Conservation (phyloP, 1,140 invertebrate genomes). For the Trialeurodes vaporariorum region DNA sequence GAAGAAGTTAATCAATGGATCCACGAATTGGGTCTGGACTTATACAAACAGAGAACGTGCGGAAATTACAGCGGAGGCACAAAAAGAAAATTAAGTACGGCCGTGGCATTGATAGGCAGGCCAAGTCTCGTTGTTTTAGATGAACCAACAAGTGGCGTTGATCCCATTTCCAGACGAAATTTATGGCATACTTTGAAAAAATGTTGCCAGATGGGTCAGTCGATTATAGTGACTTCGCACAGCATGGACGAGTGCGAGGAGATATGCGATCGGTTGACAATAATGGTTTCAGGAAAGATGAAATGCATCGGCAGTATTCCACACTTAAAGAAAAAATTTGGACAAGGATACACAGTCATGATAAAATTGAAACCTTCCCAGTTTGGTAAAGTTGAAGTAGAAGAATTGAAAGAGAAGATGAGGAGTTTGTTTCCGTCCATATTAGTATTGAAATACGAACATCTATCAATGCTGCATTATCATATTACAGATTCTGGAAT, state of each 20-base stretch:
- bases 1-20: conserved; percentile 42
- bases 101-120: conserved; percentile 83
- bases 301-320: conserved; percentile 37
- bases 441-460: neutral
- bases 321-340: conserved; percentile 36
- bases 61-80: conserved; percentile 70
- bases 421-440: neutral
- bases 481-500: conserved; percentile 35
- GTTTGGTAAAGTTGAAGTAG: neutral
- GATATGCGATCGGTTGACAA: conserved; percentile 67
- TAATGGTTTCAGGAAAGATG: conserved; percentile 74
- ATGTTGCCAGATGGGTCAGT: conserved; percentile 35
- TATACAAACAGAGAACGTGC: conserved; percentile 9
- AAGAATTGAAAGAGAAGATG: conserved; percentile 14
- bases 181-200: conserved; percentile 62
- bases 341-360: conserved; percentile 38
- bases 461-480: conserved; percentile 41
- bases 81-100: conserved; percentile 87
- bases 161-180: conserved; percentile 58
- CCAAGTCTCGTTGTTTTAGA: conserved; percentile 78
- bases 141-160: conserved; percentile 69
- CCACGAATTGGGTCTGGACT: conserved; percentile 39
- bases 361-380: conserved; percentile 26
- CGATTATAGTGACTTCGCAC: conserved; percentile 22
- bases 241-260: conserved; percentile 53